Evolutionary conservation across 2,113 vertebrate genomes (phyloP), one percentile per base, ranked within the genome.

Genomic region (Pelobates fuscus): DNA sequence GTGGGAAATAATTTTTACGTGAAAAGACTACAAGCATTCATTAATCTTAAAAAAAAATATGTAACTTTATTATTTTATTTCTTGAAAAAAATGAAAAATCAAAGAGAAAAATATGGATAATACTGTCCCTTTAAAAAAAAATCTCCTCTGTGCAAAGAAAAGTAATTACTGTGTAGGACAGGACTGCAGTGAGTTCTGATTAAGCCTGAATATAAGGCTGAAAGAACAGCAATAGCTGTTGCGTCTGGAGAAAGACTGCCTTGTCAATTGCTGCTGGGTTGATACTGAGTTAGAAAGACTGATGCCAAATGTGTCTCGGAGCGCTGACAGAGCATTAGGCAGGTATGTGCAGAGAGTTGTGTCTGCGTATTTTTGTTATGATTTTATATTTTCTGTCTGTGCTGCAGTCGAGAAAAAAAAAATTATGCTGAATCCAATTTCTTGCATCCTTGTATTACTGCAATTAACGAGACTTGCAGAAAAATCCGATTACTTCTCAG

Each of bases 161-260:
- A 69, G 54, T 69, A 69, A 69, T 69, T 18, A 18, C 52, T 37
- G 52, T 24, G 32, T 57, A 69, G 32, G 49, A 37, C 27, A 57
- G 29, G 12, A 24, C 52, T 41, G 8, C 49, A 30, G 66, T 12
- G 20, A 68, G 27, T 32, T 21, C 66, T 37, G 46, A 63, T 63
- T 64, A 43, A 43, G 20, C 21, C 29, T 24, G 20, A 69, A 37
- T 57, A 17, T 69, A 41, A 69, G 52, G 8, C 67, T 30, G 27
- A 18, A 20, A 30, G 30, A 69, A 55, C 20, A 57, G 26, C 18
- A 17, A 10, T 49, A 49, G 44, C 44, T 49, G 12, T 49, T 23
- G 30, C 30, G 27, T 12, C n/a, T 37, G 30, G 29, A 69, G 52
- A 41, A 54, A 68, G 49, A 30, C 18, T 57, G 32, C 37, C 32